These are phyloP conservation scores for Suillia variegata DNA, from an alignment of 2,888 invertebrate genomes.

Conservation along the genomic window DNA sequence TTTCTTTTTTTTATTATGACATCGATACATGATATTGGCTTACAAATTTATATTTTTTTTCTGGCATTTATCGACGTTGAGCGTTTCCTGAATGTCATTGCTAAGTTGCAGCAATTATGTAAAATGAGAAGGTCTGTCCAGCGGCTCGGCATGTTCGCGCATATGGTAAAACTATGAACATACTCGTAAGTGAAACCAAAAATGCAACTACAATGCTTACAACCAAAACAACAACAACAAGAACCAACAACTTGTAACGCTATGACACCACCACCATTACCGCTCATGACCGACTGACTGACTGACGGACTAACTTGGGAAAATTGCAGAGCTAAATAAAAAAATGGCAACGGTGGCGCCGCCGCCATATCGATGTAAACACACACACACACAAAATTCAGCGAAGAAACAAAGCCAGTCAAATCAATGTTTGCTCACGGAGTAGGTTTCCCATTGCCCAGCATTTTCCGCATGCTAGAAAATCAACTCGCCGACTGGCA, in stretches of 20 bases:
- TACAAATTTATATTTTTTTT: neutral
- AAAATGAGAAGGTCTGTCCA: slow-evolving; percentile 23
- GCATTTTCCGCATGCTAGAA: neutral
- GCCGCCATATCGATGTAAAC: neutral
- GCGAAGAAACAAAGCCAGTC: neutral
- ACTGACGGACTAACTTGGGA: slow-evolving; percentile 51
- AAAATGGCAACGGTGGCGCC: slow-evolving; percentile 7
- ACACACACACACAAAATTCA: neutral
- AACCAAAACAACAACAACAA: slow-evolving; percentile 9
- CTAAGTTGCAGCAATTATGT: slow-evolving; percentile 23
- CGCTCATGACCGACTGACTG: slow-evolving; percentile 59
- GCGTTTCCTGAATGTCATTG: slow-evolving; percentile 19
- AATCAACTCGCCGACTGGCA: too few species aligned
- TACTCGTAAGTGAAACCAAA: slow-evolving; percentile 17
- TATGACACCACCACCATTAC: too few species aligned
- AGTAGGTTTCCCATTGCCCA: neutral
- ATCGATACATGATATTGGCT: slow-evolving; percentile 17
- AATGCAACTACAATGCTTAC: neutral
- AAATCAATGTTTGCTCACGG: slow-evolving; percentile 5
- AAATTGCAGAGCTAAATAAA: slow-evolving; percentile 27
- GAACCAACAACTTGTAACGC: slow-evolving; percentile 27
- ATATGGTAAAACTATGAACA: slow-evolving; percentile 23
- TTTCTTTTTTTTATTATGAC: slow-evolving; percentile 17
- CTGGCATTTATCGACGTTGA: neutral
- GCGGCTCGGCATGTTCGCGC: neutral